Base-by-base conservation (phyloP, 2,113 vertebrate genomes). In the Ginglymostoma cirratum region DNA sequence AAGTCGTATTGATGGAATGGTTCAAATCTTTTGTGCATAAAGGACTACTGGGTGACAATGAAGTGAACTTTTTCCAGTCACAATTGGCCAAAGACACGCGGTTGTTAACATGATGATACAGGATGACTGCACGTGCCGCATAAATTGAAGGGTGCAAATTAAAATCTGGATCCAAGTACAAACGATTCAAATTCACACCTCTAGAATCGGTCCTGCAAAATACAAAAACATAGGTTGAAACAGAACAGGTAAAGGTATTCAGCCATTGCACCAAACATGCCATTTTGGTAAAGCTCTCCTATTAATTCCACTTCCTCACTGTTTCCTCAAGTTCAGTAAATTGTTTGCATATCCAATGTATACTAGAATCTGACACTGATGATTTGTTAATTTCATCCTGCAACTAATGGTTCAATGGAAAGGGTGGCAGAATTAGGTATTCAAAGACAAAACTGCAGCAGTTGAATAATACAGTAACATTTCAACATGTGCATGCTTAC, bases 161-260 rank as follows among this genome's bases (percentile, higher is more conserved):
- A 0, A 98, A 98, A 0, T 98, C 99, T 0, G 99, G 99, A 96
- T 98, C 98, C 87, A 99, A 97, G 96, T 99, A 99, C 97, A 99
- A 99, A 30, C 99, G 98, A 97, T 99, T 99, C 96, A 99, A 97
- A 96, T 99, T 99, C 92, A 99, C 99, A 17, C 99, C 99, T 0
- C 98, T 98, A 0, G 99, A 98, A 96, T 99, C 99, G 0, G 99
- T 99, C 95, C 99, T 99, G 96, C 90, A 80, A 30, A 96, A 14
- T 6, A 65, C 42, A 95, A 70, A 95, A 95, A n/a, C 30, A 48
- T 6, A 69, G 15, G 27, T 21, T 76, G 72, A 76, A 34, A 76
- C 30, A 34, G 27, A 30, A 34, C 30, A 76, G 72, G 8, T 34
- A 12, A 34, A 76, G 8, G 72, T 27, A 76, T 76, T 76, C 72